Conservation (phyloP, 1,140 invertebrate genomes). For the Drosophila santomea region DNA sequence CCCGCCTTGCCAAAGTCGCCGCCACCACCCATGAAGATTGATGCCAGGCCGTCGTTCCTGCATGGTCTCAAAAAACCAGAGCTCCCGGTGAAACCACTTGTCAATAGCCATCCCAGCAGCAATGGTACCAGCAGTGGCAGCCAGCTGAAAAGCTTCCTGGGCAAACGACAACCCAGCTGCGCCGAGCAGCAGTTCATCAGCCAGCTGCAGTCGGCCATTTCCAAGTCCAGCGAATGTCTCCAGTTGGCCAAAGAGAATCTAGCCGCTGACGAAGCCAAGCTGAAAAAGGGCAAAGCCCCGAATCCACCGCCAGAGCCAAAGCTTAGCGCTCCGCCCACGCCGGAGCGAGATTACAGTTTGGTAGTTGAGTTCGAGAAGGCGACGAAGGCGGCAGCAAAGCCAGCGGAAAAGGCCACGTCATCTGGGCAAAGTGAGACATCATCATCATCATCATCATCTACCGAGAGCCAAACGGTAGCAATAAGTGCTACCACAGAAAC, state of each 20-base stretch:
- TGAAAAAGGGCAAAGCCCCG: slow-evolving; percentile 86
- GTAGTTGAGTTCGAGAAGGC: slow-evolving; percentile 77
- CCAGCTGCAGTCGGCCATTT: slow-evolving; percentile 85
- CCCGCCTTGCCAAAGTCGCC: slow-evolving; percentile 89
- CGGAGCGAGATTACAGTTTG: slow-evolving; percentile 78
- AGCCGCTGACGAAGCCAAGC: slow-evolving; percentile 69
- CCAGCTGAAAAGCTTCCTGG: slow-evolving; percentile 62
- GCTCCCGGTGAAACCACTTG: slow-evolving; percentile 87
- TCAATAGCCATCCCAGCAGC: slow-evolving; percentile 42
- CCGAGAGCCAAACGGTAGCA: not conserved
- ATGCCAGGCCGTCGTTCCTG: slow-evolving; percentile 89
- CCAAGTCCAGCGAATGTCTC: slow-evolving; percentile 72
- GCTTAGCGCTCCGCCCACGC: slow-evolving; percentile 78
- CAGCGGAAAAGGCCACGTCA: slow-evolving; percentile 37
- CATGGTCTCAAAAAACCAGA: slow-evolving; percentile 89
- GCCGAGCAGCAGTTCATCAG: slow-evolving; percentile 85
- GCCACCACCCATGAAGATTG: slow-evolving; percentile 82
- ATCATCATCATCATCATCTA: not conserved
- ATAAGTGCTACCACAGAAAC: not conserved
- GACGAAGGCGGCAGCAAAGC: slow-evolving; percentile 39
- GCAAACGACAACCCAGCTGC: slow-evolving; percentile 61
- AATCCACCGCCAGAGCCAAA: slow-evolving; percentile 85
- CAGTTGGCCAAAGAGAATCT: slow-evolving; percentile 47
- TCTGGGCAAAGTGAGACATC: slow-evolving; percentile 14
- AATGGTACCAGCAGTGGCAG: slow-evolving; percentile 13